Conservation (phyloP, 2,797 vertebrate species). For the Pantherophis alleghaniensis region DNA sequence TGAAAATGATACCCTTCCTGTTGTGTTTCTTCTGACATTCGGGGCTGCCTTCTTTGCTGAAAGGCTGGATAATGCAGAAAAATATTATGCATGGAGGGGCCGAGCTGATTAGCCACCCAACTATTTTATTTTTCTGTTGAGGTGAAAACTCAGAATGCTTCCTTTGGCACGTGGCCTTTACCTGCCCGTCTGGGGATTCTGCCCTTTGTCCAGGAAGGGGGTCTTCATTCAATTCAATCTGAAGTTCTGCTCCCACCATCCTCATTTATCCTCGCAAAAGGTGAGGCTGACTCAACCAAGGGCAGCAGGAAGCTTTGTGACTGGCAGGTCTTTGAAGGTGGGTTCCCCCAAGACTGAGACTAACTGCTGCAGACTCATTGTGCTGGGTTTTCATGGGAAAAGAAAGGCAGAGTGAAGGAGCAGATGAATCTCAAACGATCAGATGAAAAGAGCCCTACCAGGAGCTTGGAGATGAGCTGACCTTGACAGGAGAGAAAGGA, state of each 20-base stretch:
- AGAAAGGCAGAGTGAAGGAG: neutral
- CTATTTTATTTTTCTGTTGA: neutral
- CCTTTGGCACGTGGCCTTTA: too few relatives aligned
- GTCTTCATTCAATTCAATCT: neutral
- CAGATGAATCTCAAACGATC: neutral
- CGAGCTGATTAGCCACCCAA: neutral
- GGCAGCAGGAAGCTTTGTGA: neutral
- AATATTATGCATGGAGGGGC: neutral
- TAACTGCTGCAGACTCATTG: neutral
- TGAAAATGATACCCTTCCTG: neutral
- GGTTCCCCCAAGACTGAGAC: neutral
- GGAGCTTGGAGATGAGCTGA: neutral
- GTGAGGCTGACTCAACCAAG: neutral
- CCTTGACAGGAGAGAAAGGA: neutral
- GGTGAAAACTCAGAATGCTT: neutral
- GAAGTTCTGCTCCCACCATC: neutral
- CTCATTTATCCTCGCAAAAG: neutral
- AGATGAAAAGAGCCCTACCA: neutral
- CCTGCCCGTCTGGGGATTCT: neutral
- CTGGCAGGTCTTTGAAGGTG: neutral
- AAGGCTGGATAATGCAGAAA: neutral
- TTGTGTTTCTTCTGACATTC: neutral
- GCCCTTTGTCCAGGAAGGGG: neutral
- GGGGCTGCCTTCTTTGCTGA: neutral
- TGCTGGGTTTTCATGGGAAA: too few relatives aligned